These are phyloP conservation scores for Synaphobranchus kaupii DNA, from an alignment of 2,797 vertebrate species.

Conservation along the genomic window DNA sequence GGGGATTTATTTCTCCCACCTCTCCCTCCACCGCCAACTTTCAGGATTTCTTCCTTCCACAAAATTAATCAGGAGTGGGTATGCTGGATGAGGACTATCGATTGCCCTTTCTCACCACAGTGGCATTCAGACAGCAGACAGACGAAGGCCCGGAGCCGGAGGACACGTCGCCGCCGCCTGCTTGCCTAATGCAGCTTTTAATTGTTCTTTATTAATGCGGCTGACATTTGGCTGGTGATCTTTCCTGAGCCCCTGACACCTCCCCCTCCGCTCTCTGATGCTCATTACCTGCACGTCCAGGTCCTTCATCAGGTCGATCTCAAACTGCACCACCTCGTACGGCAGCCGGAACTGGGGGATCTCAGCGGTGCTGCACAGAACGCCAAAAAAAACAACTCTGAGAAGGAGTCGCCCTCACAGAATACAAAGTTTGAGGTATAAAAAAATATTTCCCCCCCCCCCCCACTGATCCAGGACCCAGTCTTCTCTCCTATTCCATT, in stretches of 20 bases:
- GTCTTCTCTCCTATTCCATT: constrained; percentile 42
- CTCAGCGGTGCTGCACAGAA: constrained; percentile 80
- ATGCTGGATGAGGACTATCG: constrained; percentile 82
- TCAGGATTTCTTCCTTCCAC: constrained; percentile 79
- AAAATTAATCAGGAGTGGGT: constrained; percentile 87
- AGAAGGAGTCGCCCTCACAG: constrained; percentile 1
- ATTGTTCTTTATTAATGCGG: constrained; percentile 81
- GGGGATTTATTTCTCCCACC: constrained; percentile 38
- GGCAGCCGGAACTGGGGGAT: constrained; percentile 93
- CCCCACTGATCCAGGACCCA: constrained; percentile 34
- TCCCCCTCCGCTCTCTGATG: constrained; percentile 42
- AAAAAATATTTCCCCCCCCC: constrained; percentile 22
- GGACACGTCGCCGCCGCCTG: constrained; percentile 68
- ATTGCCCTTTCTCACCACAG: constrained; percentile 86
- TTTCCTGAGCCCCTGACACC: constrained; percentile 55
- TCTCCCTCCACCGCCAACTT: constrained; percentile 72
- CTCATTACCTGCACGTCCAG: constrained; percentile 90
- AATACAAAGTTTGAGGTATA: constrained; percentile 30
- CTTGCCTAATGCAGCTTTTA: constrained; percentile 77
- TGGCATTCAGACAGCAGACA: constrained; percentile 87
- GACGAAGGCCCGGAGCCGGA: constrained; percentile 80
- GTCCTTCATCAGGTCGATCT: constrained; percentile 90
- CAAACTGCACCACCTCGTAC: constrained; percentile 87
- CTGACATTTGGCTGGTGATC: constrained; percentile 78
- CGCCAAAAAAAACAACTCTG: constrained; percentile 30